Evolutionary conservation across 1,140 invertebrate genomes (phyloP), one percentile per base, ranked within the genome.

Genomic region (Drosophila kanapiae): DNA sequence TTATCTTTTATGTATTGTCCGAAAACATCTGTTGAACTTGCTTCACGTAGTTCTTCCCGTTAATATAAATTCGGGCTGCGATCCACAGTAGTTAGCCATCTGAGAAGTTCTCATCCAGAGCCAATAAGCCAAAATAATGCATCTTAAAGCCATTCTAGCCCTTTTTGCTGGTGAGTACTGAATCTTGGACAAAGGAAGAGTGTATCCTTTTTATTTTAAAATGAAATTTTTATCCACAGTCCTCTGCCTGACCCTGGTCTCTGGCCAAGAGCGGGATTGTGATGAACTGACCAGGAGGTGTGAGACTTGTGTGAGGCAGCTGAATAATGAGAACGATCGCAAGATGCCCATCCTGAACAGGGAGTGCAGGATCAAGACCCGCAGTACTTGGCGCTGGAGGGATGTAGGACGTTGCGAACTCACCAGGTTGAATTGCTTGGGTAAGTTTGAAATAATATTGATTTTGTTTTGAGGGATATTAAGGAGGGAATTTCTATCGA

Each of bases 361-460:
- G 33, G 37, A 49, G 29, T 80, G 77, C 61, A 53, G 56, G 7
- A 3, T 6, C 3, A 78, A 10, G 27, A 47, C 49, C 9, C 37
- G 38, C n/a, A 38, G 9, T 3, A 43, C 45, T 11, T 80, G 77
- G 77, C 8, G 33, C 10, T 80, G 77, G 77, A 71, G 68, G 23
- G 23, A 80, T 40, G 13, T 80, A 5, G 57, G 16, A n/a, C 77
- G 77, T 18, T 80, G 77, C 49, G 68, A 80, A 16, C 43, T 80
- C 8, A 58, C 68, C 29, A 51, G 29, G 27, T 13, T 67, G 6
- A 59, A 35, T 6, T 80, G 77, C 16, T 10, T 54, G 18, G 76
- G 77, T 80, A 57, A 45, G 38, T 37, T 54, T 31, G 2, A 16
- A 3, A 4, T n/a, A 27, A 29, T 35, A 49, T 6, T 0, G 1